Evolutionary conservation across 1,140 invertebrate species (phyloP), one percentile per base, ranked within the genome.

Genomic region (Chelonus insularis): DNA sequence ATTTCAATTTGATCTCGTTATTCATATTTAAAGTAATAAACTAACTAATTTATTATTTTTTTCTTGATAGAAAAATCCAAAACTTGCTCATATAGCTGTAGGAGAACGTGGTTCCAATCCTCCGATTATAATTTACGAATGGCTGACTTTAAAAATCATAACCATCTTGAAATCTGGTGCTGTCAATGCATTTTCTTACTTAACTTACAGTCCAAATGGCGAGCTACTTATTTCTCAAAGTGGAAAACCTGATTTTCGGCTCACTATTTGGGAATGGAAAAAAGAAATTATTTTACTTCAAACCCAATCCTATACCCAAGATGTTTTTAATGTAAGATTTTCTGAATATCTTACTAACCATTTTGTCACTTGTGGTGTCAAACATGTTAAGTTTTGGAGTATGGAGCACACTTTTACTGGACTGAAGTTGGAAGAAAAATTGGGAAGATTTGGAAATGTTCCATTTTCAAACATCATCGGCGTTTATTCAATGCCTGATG

Each of bases 301-400:
- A 47, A 88, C 87, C 1, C 91, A 92, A 74, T 92, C 93, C 0
- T 89, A 92, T 72, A 87, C 87, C 18, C 91, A 91, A 72, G 87
- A 90, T 69, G 87, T 96, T 4, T 88, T 87, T 56, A 85, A 88
- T 56, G 88, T 91, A 0, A 87, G 88, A 68, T 95, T 96, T 76
- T 95, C 93, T 4, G 83, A 86, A 0, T 89, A 87, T 67, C 85
- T 91, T 63, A 86, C 88, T 4, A 91, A 89, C 2, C 86, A 92
- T 66, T 80, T 96, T 20, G 90, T 88, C 4, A 89, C 92, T 1
- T 85, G 88, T 66, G 93, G 93, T 82, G 74, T 76, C 0, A 87
- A 86, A 12, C 94, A 96, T 73, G 93, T 96, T 57, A 93, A 92
- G 82, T 94, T 94, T 82, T 96, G 94, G 94, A 95, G 93, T 84